Conservation (phyloP, 2,888 invertebrate genomes). For the Tipula helvola region DNA sequence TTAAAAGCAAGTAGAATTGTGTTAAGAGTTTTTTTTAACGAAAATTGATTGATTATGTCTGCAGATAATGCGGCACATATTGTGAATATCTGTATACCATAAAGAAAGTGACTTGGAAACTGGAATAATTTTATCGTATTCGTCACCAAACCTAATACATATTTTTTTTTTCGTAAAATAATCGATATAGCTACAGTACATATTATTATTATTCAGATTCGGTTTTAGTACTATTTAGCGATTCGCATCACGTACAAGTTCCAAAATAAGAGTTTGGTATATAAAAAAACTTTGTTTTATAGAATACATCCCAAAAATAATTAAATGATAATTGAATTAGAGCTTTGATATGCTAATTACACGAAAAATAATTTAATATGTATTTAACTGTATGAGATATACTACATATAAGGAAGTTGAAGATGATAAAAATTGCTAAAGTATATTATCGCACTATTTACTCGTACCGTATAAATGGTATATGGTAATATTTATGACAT, state of each 20-base stretch:
- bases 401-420: neutral
- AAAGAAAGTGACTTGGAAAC: neutral
- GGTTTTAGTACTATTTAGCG: neutral
- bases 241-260: neutral
- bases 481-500: neutral
- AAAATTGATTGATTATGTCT: too few species aligned
- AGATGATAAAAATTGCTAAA: neutral
- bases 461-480: neutral
- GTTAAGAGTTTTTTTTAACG: too few species aligned
- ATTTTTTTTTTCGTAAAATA: neutral
- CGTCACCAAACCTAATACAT: neutral
- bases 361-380: neutral
- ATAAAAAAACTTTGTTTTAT: neutral
- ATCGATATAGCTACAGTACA: too few species aligned
- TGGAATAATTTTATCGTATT: neutral
- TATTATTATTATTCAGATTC: neutral
- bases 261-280: neutral
- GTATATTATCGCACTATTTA: neutral
- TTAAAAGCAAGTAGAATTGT: too few species aligned
- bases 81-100: neutral
- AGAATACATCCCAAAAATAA: neutral
- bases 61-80: neutral
- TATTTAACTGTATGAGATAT: neutral
- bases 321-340: neutral
- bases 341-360: neutral